These are phyloP conservation scores for Luperina nickerlii DNA, from an alignment of 2,888 invertebrate species.

Conservation along the genomic window DNA sequence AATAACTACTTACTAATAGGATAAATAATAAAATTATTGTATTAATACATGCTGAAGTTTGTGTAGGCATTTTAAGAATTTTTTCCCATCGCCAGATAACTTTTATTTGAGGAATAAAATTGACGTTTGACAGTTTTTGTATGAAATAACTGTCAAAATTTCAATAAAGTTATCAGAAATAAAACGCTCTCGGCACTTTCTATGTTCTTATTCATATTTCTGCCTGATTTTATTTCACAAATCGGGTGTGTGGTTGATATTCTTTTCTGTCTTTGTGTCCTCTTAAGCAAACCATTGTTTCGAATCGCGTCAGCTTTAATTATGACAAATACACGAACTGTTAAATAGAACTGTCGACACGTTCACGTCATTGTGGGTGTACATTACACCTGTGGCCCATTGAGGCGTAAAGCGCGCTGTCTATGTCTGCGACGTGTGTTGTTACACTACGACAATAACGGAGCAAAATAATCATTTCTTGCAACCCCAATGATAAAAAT, in stretches of 20 bases:
- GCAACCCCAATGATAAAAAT: conserved; percentile 15
- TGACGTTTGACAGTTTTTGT: too few relatives aligned
- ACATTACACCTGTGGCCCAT: not conserved
- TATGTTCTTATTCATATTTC: not conserved
- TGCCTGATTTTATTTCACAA: not conserved
- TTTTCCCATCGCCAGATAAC: too few relatives aligned
- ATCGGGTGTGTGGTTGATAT: not conserved
- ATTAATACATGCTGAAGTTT: too few relatives aligned
- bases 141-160: too few relatives aligned
- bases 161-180: too few relatives aligned
- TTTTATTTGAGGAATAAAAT: too few relatives aligned
- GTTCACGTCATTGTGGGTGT: not conserved
- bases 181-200: too few relatives aligned
- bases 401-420: conserved; percentile 1
- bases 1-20: too few relatives aligned
- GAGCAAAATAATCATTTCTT: conserved; percentile 9
- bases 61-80: too few relatives aligned
- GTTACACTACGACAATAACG: not conserved
- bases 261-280: not conserved
- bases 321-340: not conserved
- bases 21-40: too few relatives aligned
- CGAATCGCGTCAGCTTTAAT: not conserved
- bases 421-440: not conserved
- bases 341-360: not conserved
- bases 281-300: not conserved